Conservation (phyloP, 2,888 invertebrate species). For the Lepidochitona cinerea region DNA sequence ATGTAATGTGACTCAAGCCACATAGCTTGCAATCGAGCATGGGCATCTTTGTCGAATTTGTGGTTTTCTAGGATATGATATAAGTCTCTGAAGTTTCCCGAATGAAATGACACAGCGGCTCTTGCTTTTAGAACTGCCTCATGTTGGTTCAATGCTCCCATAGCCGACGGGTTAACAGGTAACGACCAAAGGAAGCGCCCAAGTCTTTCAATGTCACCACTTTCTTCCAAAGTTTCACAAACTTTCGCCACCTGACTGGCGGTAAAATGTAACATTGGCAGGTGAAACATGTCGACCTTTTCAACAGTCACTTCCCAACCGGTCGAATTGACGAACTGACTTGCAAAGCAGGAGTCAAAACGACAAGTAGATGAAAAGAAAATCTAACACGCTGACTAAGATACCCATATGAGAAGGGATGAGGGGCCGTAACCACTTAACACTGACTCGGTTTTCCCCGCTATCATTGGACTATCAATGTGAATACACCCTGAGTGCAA, state of each 20-base stretch:
- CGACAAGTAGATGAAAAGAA: too few species aligned
- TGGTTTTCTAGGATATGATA: constrained; percentile 89
- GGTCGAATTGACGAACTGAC: too few species aligned
- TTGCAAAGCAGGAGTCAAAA: too few species aligned
- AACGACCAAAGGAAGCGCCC: constrained; percentile 89
- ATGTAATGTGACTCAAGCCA: constrained; percentile 94
- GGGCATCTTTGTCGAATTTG: constrained; percentile 89
- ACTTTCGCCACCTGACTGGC: constrained; percentile 51
- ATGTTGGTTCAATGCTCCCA: constrained; percentile 82
- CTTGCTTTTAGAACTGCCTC: constrained; percentile 87
- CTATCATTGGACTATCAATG: not conserved
- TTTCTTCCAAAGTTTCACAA: constrained; percentile 63
- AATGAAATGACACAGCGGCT: constrained; percentile 89
- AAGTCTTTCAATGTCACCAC: constrained; percentile 74
- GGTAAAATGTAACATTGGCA: constrained; percentile 36
- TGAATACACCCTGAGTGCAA: not conserved
- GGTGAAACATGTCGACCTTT: constrained; percentile 4
- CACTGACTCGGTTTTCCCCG: too few species aligned
- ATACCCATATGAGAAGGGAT: too few species aligned
- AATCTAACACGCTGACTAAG: too few species aligned
- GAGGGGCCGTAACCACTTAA: too few species aligned
- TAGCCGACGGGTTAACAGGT: constrained; percentile 86
- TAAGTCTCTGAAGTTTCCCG: constrained; percentile 87
- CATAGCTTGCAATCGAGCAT: constrained; percentile 87
- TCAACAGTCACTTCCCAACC: too few species aligned